Evolutionary conservation across 2,113 vertebrate species (phyloP), one percentile per base, ranked within the genome.

Genomic region (Salvelinus fontinalis): DNA sequence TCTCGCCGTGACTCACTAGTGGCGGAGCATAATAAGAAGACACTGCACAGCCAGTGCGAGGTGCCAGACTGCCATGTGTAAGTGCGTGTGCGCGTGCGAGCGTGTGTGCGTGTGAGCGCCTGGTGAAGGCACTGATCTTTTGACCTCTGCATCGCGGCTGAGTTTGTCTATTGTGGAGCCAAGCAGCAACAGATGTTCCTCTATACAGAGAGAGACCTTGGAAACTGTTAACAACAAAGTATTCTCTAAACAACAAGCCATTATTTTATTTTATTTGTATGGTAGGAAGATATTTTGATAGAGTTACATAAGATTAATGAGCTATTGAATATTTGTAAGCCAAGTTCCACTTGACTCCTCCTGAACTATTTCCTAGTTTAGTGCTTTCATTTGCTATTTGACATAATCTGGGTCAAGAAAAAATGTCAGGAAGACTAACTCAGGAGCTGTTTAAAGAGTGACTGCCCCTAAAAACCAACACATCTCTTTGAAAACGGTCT

Each of bases 111-210:
- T 77, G 81, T 26, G 79, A 73, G 57, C 48, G 71, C 48, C 57
- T 34, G 83, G 74, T 81, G 83, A 85, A 82, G 87, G 81, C 85
- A 88, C 79, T 92, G 91, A 92, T 92, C 91, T 93, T 86, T 91
- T 93, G 90, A 92, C 91, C 89, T 89, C 81, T 88, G 89, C 92
- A 91, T 90, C 87, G 70, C 78, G 78, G 85, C 84, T 87, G 84
- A 91, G 87, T 89, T 92, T 86, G 75, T 83, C 89, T 84, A 89
- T 91, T 92, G 90, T 91, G 88, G 85, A 84, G 79, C 81, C 79
- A 76, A 86, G 77, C 87, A 89, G 87, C 86, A 93, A 92, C 91
- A 93, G 92, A 93, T 93, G 92, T 90, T 88, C 75, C 79, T 75
- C 78, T 82, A 80, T 80, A 59, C 71, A 76, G 79, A 85, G 74